A percentile compares a stretch with the other conserved stretches of the same genome.
These are phyloP conservation scores for Pithys albifrons DNA, from an alignment of 2,113 vertebrate species.

Conservation along the genomic window DNA sequence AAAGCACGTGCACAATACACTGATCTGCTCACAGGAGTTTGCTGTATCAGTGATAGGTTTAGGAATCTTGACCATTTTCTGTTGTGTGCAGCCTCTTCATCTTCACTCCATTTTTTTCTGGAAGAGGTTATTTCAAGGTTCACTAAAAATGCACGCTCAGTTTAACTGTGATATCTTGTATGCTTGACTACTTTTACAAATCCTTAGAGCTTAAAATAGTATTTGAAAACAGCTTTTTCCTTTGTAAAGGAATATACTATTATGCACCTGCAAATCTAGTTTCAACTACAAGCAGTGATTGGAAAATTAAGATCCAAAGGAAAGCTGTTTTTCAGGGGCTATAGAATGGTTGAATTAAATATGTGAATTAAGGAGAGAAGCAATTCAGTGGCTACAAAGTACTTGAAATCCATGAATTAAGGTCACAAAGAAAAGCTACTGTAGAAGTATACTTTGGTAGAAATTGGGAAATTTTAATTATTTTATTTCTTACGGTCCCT, in stretches of 20 bases:
- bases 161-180: neutral
- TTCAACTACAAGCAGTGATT: neutral
- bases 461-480: neutral
- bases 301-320: neutral
- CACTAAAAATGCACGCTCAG: neutral
- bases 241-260: neutral
- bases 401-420: neutral
- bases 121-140: neutral
- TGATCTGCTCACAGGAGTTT: neutral
- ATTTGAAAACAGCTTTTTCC: neutral
- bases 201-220: neutral
- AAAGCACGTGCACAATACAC: fast-evolving
- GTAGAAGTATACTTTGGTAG: neutral
- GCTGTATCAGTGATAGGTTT: neutral
- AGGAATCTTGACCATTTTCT: neutral
- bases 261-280: neutral
- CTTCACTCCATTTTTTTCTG: neutral
- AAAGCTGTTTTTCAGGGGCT: neutral
- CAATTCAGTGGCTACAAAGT: neutral
- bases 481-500: neutral
- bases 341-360: neutral
- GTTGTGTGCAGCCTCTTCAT: neutral
- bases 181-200: neutral
- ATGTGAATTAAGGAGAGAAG: neutral
- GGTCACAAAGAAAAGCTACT: neutral